These are phyloP conservation scores for Lymantria monacha DNA, from an alignment of 2,888 invertebrate species.

Conservation along the genomic window DNA sequence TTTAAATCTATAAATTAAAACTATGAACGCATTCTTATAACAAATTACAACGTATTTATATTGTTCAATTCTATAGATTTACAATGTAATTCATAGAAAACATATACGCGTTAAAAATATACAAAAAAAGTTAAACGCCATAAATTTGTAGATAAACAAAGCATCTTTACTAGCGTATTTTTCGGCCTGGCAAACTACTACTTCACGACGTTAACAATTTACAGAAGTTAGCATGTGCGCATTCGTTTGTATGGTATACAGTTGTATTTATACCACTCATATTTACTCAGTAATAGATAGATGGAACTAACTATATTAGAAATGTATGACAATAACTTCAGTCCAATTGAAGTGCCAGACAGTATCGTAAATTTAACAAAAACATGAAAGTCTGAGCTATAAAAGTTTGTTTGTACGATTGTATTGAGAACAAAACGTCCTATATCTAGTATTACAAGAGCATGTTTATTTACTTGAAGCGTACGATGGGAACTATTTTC, in stretches of 20 bases:
- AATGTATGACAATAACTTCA: background rate
- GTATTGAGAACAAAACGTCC: background rate
- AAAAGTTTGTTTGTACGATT: background rate
- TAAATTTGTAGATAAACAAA: too few relatives aligned
- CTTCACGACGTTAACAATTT: background rate
- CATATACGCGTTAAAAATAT: too few relatives aligned
- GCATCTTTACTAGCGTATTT: too few relatives aligned
- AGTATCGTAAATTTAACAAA: background rate
- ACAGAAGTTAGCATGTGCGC: background rate
- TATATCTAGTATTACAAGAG: slow-evolving; percentile 1
- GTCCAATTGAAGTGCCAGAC: background rate
- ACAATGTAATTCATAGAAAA: too few relatives aligned
- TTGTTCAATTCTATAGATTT: too few relatives aligned
- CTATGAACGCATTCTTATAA: too few relatives aligned
- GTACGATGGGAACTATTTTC: slow-evolving; percentile 4
- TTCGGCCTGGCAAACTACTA: background rate
- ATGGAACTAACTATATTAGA: background rate
- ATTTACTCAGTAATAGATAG: background rate
- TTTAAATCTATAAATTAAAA: background rate
- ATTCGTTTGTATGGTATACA: background rate
- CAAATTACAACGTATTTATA: too few relatives aligned
- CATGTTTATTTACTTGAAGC: slow-evolving; percentile 18
- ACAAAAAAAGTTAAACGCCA: too few relatives aligned
- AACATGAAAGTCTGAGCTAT: background rate
- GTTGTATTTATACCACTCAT: background rate